phyloP scores from a whole-genome alignment of 64 coral and sea anemone species.

The Stichodactyla helianthus region DNA sequence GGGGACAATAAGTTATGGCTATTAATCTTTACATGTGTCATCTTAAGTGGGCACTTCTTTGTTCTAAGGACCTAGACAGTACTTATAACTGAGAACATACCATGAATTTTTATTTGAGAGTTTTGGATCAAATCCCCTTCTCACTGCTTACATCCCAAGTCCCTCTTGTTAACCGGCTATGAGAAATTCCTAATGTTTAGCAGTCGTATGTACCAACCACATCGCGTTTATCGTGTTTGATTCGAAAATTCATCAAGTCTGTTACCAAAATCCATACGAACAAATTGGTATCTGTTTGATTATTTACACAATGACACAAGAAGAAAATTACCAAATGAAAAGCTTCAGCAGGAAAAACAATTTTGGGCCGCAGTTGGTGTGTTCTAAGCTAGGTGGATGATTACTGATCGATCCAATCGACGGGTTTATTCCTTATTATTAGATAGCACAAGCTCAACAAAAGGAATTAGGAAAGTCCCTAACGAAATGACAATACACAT shows the following conservation, averaged over 20 bases:
- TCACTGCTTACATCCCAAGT: too few species aligned
- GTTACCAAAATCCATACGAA: neutral
- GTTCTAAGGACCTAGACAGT: too few species aligned
- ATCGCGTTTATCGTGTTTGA: neutral
- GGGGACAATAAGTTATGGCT: too few species aligned
- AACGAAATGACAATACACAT: neutral
- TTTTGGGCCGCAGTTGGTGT: neutral
- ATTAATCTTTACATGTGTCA: too few species aligned
- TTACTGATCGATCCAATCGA: too few species aligned
- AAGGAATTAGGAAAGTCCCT: neutral
- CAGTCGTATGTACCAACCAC: neutral
- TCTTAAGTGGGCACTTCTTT: too few species aligned
- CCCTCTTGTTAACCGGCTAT: too few species aligned
- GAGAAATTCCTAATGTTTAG: too few species aligned
- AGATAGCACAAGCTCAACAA: neutral
- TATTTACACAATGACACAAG: constrained; percentile 1
- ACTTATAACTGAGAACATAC: too few species aligned
- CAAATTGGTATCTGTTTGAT: neutral
- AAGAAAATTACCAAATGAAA: neutral
- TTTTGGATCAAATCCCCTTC: too few species aligned
- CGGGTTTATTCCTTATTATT: neutral
- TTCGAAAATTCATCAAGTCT: neutral
- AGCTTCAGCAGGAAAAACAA: neutral
- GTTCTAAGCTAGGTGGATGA: too few species aligned
- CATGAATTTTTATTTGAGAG: too few species aligned